A percentile compares a stretch with the other conserved stretches of the same genome.
phyloP scores from a whole-genome alignment of 2,113 vertebrate species.

The Trogon surrucura region DNA sequence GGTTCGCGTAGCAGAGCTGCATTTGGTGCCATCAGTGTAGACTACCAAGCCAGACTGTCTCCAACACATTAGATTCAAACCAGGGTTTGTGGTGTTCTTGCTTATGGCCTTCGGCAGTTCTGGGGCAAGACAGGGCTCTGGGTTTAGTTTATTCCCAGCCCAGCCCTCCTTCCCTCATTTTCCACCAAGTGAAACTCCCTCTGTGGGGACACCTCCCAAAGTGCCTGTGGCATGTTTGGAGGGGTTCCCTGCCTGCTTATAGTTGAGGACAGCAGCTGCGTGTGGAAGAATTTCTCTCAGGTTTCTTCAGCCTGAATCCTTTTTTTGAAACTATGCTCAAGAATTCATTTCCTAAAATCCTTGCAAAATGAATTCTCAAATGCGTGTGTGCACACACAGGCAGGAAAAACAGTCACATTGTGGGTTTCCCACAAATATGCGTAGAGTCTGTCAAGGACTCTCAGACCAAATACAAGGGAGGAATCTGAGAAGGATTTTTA shows the following conservation, averaged over 20 bases:
- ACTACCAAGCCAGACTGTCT: background rate
- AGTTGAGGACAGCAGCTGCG: background rate
- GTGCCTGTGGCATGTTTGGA: background rate
- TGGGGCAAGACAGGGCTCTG: background rate
- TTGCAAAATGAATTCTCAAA: background rate
- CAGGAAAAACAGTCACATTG: background rate
- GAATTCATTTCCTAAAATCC: background rate
- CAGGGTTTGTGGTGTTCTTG: background rate
- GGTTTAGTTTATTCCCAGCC: background rate
- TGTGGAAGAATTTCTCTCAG: background rate
- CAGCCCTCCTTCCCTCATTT: background rate
- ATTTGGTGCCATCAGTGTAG: fast-evolving
- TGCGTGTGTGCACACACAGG: background rate
- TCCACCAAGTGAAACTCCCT: background rate
- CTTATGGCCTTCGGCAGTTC: background rate
- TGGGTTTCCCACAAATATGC: background rate
- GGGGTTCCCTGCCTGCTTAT: background rate
- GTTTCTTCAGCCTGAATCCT: background rate
- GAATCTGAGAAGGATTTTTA: background rate
- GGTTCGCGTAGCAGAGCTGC: background rate
- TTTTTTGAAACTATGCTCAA: background rate
- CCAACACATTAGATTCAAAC: background rate
- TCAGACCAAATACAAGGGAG: background rate
- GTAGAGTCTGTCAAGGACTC: background rate
- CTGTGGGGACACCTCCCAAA: background rate